A percentile compares a stretch with the other conserved stretches of the same genome.
These are phyloP conservation scores for Platalea minor DNA, from an alignment of 2,797 vertebrate species.

Conservation along the genomic window DNA sequence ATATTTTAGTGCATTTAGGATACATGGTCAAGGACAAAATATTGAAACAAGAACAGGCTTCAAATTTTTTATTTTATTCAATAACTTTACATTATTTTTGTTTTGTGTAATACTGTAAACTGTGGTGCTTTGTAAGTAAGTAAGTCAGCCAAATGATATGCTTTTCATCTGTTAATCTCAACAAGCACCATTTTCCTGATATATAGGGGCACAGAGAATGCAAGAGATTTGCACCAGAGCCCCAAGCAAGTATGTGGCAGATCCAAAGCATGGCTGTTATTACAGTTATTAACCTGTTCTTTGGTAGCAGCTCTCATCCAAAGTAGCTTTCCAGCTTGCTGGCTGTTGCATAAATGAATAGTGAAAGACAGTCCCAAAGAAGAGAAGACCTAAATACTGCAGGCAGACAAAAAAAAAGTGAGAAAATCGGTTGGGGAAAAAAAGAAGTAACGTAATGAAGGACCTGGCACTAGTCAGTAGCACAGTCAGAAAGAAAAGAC, in stretches of 20 bases:
- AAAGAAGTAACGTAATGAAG: not conserved
- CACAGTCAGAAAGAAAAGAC: not conserved
- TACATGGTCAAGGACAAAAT: not conserved
- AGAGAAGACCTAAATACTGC: not conserved
- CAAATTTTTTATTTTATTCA: not conserved
- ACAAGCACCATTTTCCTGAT: not conserved
- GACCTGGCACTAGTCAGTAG: not conserved
- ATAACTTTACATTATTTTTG: not conserved
- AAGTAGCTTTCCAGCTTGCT: not conserved
- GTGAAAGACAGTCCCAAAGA: not conserved
- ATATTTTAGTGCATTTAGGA: not conserved
- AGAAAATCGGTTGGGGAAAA: not conserved
- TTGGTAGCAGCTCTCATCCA: not conserved
- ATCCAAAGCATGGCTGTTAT: not conserved
- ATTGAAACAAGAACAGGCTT: not conserved
- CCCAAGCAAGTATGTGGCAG: not conserved
- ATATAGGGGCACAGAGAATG: not conserved
- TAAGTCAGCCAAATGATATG: accelerated
- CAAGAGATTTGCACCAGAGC: not conserved
- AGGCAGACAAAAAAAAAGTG: not conserved
- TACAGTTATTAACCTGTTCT: not conserved
- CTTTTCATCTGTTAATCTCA: not conserved
- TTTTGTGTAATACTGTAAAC: not conserved
- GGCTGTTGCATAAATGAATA: not conserved
- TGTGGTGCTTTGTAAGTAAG: not conserved